Evolutionary conservation across 2,888 invertebrate species (phyloP).

Genomic region (Caenorhabditis imperialis): DNA sequence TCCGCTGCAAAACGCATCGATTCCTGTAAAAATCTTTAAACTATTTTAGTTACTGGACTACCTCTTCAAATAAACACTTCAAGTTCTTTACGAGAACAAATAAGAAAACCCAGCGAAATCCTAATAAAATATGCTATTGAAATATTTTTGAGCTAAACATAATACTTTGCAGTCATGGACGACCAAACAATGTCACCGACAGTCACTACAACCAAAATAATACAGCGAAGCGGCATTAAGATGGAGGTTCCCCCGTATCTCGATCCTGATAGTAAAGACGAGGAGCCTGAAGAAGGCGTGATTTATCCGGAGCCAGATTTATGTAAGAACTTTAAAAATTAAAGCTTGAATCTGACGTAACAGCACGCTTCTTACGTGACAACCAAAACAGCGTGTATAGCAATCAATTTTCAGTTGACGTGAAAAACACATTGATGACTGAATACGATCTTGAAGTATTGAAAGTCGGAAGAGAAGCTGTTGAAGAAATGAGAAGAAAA

Average conservation of each 20-base stretch:
- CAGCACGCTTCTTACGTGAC: too few relatives aligned
- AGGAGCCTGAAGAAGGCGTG: constrained; percentile 34
- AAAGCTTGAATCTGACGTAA: too few relatives aligned
- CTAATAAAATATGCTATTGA: too few relatives aligned
- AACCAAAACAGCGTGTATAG: too few relatives aligned
- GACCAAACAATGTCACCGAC: constrained; percentile 22
- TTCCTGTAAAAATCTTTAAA: too few relatives aligned
- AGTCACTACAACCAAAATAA: constrained; percentile 1
- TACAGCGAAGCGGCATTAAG: constrained; percentile 19
- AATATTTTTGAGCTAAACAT: too few relatives aligned
- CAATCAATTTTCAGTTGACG: constrained; percentile 48
- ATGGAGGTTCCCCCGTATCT: constrained; percentile 20
- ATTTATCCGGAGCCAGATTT: constrained; percentile 49
- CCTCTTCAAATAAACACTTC: too few relatives aligned
- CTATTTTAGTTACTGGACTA: too few relatives aligned
- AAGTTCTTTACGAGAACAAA: too few relatives aligned
- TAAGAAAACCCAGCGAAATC: too few relatives aligned
- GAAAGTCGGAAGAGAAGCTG: constrained; percentile 5
- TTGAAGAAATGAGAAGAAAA: constrained; percentile 8
- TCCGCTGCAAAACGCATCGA: too few relatives aligned
- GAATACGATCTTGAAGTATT: constrained; percentile 40
- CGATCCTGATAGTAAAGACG: constrained; percentile 34
- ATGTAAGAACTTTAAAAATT: constrained; percentile 15
- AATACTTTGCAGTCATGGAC: constrained; percentile 9
- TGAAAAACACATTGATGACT: constrained; percentile 34